These are phyloP conservation scores for Drosophila kanapiae DNA, from an alignment of 1,140 invertebrate species.

Conservation along the genomic window DNA sequence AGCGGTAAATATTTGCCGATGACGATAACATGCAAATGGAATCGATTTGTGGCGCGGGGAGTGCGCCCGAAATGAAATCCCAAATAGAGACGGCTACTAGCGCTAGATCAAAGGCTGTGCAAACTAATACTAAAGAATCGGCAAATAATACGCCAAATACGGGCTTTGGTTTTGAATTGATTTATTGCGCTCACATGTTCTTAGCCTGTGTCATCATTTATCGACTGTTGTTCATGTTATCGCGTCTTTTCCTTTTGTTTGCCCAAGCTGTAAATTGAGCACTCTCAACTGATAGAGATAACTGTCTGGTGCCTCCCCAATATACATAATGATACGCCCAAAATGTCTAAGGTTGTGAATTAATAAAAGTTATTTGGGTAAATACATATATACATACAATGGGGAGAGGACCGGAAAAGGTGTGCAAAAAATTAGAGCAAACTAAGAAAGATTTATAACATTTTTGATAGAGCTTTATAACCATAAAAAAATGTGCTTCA, in stretches of 20 bases:
- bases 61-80: not conserved
- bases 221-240: conserved; percentile 43
- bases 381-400: not conserved
- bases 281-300: conserved; percentile 50
- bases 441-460: not conserved
- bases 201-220: conserved; percentile 56
- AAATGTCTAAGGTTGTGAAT: not conserved
- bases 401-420: not conserved
- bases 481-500: not conserved
- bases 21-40: conserved; percentile 62
- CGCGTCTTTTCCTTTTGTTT: conserved; percentile 45
- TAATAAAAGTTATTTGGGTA: not conserved
- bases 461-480: not conserved
- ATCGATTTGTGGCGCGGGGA: conserved; percentile 18
- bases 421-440: not conserved
- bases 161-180: conserved; percentile 47
- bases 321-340: not conserved
- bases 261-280: conserved; percentile 71
- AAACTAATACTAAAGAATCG: conserved; percentile 74
- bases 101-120: conserved; percentile 32
- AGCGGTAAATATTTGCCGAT: conserved; percentile 63
- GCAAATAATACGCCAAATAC: conserved; percentile 66
- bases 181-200: conserved; percentile 67
- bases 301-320: not conserved
- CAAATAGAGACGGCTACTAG: conserved; percentile 10